phyloP scores from a whole-genome alignment of 2,888 invertebrate species.

The Omphaloscelis lunosa region DNA sequence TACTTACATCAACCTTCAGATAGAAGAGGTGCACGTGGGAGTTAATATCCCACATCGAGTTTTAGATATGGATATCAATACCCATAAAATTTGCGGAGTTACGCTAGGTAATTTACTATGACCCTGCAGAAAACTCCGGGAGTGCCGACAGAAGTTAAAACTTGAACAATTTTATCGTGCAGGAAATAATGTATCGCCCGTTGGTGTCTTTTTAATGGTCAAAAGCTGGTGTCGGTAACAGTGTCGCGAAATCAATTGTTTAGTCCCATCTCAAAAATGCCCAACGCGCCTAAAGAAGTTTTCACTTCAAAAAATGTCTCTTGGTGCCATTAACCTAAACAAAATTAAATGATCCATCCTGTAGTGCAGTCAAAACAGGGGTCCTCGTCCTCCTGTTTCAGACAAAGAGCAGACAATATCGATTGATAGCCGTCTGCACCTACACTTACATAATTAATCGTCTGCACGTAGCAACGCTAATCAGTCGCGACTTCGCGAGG shows the following conservation, averaged over 20 bases:
- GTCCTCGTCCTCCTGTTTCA: slow-evolving; percentile 48
- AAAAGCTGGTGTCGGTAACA: too few relatives aligned
- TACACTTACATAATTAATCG: slow-evolving; percentile 48
- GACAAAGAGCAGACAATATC: slow-evolving; percentile 56
- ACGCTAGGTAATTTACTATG: not conserved
- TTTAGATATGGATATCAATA: not conserved
- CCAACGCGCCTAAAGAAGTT: too few relatives aligned
- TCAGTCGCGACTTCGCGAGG: not conserved
- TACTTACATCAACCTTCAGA: slow-evolving; percentile 8
- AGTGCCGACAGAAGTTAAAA: too few relatives aligned
- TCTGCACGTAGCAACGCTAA: slow-evolving; percentile 13
- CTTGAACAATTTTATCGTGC: too few relatives aligned
- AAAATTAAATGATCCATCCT: slow-evolving; percentile 21
- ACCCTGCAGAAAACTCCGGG: not conserved
- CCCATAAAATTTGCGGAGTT: not conserved
- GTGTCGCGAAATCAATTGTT: too few relatives aligned
- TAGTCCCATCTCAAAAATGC: too few relatives aligned
- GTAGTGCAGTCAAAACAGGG: slow-evolving; percentile 11
- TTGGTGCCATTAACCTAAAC: slow-evolving; percentile 8
- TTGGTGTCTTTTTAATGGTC: too few relatives aligned
- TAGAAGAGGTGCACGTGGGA: not conserved
- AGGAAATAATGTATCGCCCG: too few relatives aligned
- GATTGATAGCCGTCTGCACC: slow-evolving; percentile 48
- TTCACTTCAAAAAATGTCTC: not conserved
- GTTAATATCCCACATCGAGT: not conserved